phyloP scores from a whole-genome alignment of 2,888 invertebrate species.

The Cataglyphis albicans region DNA sequence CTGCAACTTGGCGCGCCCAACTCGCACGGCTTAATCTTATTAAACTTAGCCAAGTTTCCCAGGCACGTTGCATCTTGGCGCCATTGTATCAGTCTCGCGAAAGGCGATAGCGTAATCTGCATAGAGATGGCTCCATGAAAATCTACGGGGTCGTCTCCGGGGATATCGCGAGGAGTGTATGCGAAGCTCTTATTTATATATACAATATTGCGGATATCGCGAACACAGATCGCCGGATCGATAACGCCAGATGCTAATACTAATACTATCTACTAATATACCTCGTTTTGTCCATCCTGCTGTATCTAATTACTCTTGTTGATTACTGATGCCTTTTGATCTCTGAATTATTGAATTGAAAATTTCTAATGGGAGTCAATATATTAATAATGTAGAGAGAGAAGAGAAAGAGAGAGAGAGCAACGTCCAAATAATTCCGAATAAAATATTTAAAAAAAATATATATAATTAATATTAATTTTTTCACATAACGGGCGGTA shows the following conservation, averaged over 20 bases:
- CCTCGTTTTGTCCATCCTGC: neutral
- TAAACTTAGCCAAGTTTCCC: conserved; percentile 34
- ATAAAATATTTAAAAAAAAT: neutral
- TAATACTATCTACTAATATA: conserved; percentile 5
- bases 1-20: conserved; percentile 20
- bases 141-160: conserved; percentile 48
- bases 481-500: neutral
- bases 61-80: conserved; percentile 38
- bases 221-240: conserved; percentile 24
- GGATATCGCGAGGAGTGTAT: conserved; percentile 51
- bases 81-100: conserved; percentile 36
- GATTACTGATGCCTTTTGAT: neutral
- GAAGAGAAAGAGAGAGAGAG: neutral
- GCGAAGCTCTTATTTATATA: conserved; percentile 56
- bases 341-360: neutral
- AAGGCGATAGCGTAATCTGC: conserved; percentile 66
- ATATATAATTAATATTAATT: neutral
- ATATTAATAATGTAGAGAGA: neutral
- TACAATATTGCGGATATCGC: conserved; percentile 41
- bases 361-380: neutral
- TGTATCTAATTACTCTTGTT: neutral
- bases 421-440: neutral
- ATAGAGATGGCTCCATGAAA: conserved; percentile 67
- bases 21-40: conserved; percentile 47
- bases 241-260: conserved; percentile 11